Percentiles rank a stretch among this genome's conserved stretches.
Conservation (phyloP, 2,797 vertebrate species). For the Microctenopoma stevenorrisi region DNA sequence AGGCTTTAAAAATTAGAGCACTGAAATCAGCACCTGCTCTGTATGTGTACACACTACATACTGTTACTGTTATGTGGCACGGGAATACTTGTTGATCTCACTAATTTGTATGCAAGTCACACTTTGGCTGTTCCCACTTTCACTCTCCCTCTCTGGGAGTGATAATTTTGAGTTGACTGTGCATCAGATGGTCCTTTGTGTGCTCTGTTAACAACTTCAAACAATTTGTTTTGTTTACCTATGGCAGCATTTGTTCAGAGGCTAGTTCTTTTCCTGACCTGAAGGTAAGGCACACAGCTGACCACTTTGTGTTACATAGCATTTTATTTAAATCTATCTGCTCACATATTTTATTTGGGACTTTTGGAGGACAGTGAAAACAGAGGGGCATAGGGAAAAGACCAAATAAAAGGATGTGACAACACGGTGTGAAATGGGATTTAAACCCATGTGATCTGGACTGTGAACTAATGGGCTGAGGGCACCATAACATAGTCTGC, state of each 20-base stretch:
- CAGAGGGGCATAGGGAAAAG: constrained; percentile 29
- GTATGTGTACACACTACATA: constrained; percentile 1
- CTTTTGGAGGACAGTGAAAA: constrained; percentile 32
- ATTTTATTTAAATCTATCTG: constrained; percentile 16
- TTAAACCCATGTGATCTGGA: constrained; percentile 65
- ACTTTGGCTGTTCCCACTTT: constrained; percentile 9
- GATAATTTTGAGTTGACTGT: constrained; percentile 36
- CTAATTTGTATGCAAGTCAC: constrained; percentile 3
- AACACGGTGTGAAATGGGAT: constrained; percentile 77
- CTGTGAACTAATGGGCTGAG: constrained; percentile 66
- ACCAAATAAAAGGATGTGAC: constrained; percentile 59
- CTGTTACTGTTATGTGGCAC: constrained; percentile 35
- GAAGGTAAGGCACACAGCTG: constrained; percentile 3
- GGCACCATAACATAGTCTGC: constrained; percentile 59
- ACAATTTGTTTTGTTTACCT: constrained; percentile 19
- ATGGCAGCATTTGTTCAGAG: constrained; percentile 23
- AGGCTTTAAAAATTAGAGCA: constrained; percentile 76
- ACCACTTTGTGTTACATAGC: constrained; percentile 7
- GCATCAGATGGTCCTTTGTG: constrained; percentile 22
- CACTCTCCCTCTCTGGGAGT: not conserved
- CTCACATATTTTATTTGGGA: constrained; percentile 30
- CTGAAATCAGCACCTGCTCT: constrained; percentile 68
- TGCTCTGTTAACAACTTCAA: constrained; percentile 27
- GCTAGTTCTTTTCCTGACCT: constrained; percentile 30
- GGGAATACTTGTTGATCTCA: constrained; percentile 8